Base-by-base conservation (phyloP, 2,797 vertebrate genomes). In the Sibirionetta formosa region DNA sequence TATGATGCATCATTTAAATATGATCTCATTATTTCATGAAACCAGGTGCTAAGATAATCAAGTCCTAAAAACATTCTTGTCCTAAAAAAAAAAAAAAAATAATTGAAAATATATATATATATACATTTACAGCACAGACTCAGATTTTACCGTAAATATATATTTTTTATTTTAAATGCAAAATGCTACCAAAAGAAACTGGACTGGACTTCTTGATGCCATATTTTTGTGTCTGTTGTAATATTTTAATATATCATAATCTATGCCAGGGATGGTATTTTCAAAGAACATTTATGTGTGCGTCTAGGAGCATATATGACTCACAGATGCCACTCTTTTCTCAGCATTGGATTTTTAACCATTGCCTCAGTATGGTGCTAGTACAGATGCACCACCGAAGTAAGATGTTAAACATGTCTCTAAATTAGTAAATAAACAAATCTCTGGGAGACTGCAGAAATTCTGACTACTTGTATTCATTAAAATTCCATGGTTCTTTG, bases 401-500 rank as follows among this genome's bases (percentile, higher is more conserved):
- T 54, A 54, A 82, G 44, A 73, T 11, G 14, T 79, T 51, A 88
- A 94, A 82, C 4, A 2, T 38, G 14, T 70, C 78, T 85, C 33
- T 70, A 85, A 87, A 92, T 54, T 54, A 64, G 44, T 80, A 86
- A 93, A 92, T 68, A 90, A 95, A 88, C 71, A 84, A 78, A 90
- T 73, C 64, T 90, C 86, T 73, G 35, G n/a, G 64, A 69, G 24
- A 86, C 22, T 48, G 44, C 44, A 90, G 64, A 94, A 95, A 76
- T 38, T 66, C 68, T 93, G 63, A 72, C 73, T 88, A 76, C 53
- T 85, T 82, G 36, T 82, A 73, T 90, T 90, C 68, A 90, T 96
- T 97, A 95, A 96, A 96, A 97, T 94, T 92, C 92, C 71, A 85
- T 80, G 78, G 84, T 89, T 71, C 61, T 96, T 92, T 90, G 91